These are phyloP conservation scores for Dryocosmus kuriphilus DNA, from an alignment of 2,888 invertebrate genomes.

Conservation along the genomic window DNA sequence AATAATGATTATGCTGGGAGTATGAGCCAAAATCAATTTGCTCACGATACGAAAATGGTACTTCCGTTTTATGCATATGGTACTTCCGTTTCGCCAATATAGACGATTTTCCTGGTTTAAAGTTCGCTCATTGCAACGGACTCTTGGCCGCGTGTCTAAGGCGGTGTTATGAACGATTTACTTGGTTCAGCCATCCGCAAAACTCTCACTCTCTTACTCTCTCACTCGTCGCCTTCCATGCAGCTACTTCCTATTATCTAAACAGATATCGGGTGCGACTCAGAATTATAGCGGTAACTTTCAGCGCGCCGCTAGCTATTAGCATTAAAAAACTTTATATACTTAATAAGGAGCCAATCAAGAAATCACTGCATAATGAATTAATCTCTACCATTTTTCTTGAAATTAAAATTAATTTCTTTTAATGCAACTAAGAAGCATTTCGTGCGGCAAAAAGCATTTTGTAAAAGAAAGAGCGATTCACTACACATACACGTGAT, in stretches of 20 bases:
- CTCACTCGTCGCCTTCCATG: conserved; percentile 1
- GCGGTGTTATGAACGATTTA: conserved; percentile 50
- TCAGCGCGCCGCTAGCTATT: background rate
- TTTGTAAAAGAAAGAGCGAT: background rate
- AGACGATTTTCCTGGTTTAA: conserved; percentile 38
- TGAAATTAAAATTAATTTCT: background rate
- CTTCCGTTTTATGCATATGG: conserved; percentile 54
- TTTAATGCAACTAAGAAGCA: background rate
- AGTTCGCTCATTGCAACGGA: conserved; percentile 48
- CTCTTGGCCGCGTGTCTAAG: conserved; percentile 43
- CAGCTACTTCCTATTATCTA: conserved; percentile 50
- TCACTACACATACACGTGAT: background rate
- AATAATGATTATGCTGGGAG: conserved; percentile 45
- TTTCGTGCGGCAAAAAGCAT: background rate
- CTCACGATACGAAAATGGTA: conserved; percentile 44
- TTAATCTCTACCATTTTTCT: background rate
- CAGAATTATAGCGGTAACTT: conserved; percentile 11
- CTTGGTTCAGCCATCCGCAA: conserved; percentile 55
- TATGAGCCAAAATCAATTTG: conserved; percentile 50
- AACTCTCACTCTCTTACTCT: conserved; percentile 51
- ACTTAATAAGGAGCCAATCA: conserved; percentile 24
- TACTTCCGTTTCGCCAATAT: conserved; percentile 30
- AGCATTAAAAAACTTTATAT: background rate
- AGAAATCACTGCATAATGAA: conserved; percentile 26
- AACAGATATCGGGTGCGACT: conserved; percentile 22